A percentile compares a stretch with the other conserved stretches of the same genome.
Evolutionary conservation across 2,797 vertebrate genomes (phyloP).

Genomic region (Gymnoscopelus braueri): DNA sequence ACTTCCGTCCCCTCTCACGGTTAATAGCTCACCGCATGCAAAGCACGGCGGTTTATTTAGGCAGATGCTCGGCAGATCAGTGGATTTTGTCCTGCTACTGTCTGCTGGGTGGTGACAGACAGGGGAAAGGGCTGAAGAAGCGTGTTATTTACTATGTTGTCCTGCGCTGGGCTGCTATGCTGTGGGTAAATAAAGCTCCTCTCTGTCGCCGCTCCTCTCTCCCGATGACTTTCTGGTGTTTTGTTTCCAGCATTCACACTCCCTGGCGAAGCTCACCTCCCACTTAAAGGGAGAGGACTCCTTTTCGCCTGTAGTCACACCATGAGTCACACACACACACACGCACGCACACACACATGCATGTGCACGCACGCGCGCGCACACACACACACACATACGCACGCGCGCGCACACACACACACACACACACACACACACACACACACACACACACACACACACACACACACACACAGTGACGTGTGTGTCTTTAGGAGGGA

Average conservation of each 20-base stretch:
- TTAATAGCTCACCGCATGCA: slow-evolving; percentile 63
- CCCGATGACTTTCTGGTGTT: slow-evolving; percentile 73
- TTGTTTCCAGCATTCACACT: slow-evolving; percentile 68
- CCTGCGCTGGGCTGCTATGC: slow-evolving; percentile 47
- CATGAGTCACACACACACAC: neutral
- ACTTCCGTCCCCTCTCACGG: slow-evolving; percentile 63
- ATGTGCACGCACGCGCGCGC: too few relatives aligned
- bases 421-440: slow-evolving; percentile 6
- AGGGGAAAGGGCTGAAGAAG: neutral
- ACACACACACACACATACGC: too few relatives aligned
- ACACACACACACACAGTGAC: too few relatives aligned
- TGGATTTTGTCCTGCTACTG: slow-evolving; percentile 1
- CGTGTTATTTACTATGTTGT: neutral
- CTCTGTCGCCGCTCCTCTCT: slow-evolving; percentile 48
- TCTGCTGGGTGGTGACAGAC: neutral
- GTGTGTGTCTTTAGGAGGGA: too few relatives aligned
- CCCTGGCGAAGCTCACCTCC: slow-evolving; percentile 78
- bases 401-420: neutral
- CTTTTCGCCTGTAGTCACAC: slow-evolving; percentile 38
- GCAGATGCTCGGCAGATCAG: slow-evolving; percentile 14
- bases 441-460: too few relatives aligned
- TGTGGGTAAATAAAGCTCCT: slow-evolving; percentile 39
- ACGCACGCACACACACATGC: slow-evolving; percentile 1
- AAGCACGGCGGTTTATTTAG: slow-evolving; percentile 31
- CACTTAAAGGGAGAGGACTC: slow-evolving; percentile 85